Percentiles rank a stretch among this genome's conserved stretches.
phyloP scores from a whole-genome alignment of 2,113 vertebrate species.

The Ammodytes dubius region DNA sequence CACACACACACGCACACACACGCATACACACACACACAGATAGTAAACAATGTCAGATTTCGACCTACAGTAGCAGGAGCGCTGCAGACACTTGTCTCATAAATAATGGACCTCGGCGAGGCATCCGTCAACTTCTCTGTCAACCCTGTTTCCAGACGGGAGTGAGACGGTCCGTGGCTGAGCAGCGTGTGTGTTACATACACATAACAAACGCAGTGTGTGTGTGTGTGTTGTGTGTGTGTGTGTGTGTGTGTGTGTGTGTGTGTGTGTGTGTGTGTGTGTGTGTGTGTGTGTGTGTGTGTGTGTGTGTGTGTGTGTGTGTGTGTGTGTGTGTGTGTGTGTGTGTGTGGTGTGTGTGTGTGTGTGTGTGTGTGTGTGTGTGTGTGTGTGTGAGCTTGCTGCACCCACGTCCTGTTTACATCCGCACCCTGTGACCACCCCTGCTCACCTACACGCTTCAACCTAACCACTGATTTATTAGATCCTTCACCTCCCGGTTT shows the following conservation, averaged over 20 bases:
- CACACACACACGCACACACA: too few relatives aligned
- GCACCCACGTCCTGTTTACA: constrained; percentile 68
- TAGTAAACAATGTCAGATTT: too few relatives aligned
- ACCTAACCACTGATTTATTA: constrained; percentile 65
- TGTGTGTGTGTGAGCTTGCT: neutral
- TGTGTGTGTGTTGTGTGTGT: neutral
- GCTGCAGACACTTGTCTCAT: too few relatives aligned
- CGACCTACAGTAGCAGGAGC: too few relatives aligned
- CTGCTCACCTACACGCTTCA: constrained; percentile 66
- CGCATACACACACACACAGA: too few relatives aligned
- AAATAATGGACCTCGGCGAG: too few relatives aligned
- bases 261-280: neutral
- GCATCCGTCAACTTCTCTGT: too few relatives aligned
- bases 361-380: neutral
- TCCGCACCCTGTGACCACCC: constrained; percentile 56
- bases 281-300: neutral
- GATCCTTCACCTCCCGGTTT: constrained; percentile 51
- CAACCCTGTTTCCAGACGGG: too few relatives aligned
- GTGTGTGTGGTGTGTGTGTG: neutral
- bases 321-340: neutral
- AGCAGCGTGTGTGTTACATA: too few relatives aligned
- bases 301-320: neutral
- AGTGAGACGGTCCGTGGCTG: too few relatives aligned
- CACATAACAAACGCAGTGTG: neutral
- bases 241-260: neutral